Base-by-base conservation (phyloP, 1,140 invertebrate species). In the Micrasema minimum region DNA sequence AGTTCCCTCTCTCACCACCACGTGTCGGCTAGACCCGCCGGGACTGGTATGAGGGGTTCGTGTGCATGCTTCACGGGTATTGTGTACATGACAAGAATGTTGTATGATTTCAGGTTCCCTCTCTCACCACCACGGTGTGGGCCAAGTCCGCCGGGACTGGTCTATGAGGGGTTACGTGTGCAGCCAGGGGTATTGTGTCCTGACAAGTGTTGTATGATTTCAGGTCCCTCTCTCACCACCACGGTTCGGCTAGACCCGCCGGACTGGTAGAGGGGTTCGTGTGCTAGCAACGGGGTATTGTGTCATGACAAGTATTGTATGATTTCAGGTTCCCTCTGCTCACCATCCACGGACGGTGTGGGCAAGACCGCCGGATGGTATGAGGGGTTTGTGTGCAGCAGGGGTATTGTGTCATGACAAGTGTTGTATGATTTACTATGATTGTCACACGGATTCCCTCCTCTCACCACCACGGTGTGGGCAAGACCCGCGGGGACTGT, bases 341-440 rank as follows among this genome's bases (percentile, higher is more conserved):
- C 90, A 92, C 82, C 90, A 92, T 79, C 91, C n/a, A n/a, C n/a
- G n/a, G n/a, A 92, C 80, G 90, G 90, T 69, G 85, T 93, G 53
- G 91, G 91, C 4, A 93, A 93, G 81, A 79, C 91, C 77, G 90
- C 41, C 86, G 87, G 71, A 72, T n/a, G n/a, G 84, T 90, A 88
- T 9, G 72, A 76, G 18, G 46, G 55, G 6, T 74, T 78, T 51
- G n/a, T 91, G 6, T 89, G 89, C 5, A 76, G 79, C 3, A 76
- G 87, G n/a, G 89, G 88, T 11, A 76, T 90, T 1, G 83, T n/a
- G n/a, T n/a, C n/a, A n/a, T n/a, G n/a, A n/a, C n/a, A n/a, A n/a
- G n/a, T n/a, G n/a, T n/a, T n/a, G n/a, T n/a, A n/a, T n/a, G n/a
- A n/a, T n/a, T n/a, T n/a, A n/a, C n/a, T n/a, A n/a, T n/a, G n/a